Conservation (phyloP, 2,888 invertebrate species). For the Trileptium ribeirensis region DNA sequence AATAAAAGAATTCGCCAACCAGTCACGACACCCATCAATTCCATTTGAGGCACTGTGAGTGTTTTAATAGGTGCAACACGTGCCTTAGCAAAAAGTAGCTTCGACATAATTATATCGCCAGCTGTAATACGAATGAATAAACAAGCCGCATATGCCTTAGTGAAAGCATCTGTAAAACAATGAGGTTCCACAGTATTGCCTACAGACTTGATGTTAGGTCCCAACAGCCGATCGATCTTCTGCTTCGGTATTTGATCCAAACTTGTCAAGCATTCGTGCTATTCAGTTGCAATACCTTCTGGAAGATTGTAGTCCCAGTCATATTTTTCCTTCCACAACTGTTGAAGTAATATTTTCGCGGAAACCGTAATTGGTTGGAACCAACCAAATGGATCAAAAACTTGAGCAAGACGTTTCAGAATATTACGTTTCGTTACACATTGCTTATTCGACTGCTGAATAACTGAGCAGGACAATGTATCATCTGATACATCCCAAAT, state of each 20-base stretch:
- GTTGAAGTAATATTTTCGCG: slow-evolving; percentile 40
- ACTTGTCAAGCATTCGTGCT: not conserved
- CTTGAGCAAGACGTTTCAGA: slow-evolving; percentile 29
- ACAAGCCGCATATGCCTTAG: not conserved
- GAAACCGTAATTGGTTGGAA: slow-evolving; percentile 27
- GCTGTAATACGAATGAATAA: not conserved
- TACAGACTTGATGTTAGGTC: not conserved
- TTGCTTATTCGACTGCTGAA: too few species aligned
- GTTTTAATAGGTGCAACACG: not conserved
- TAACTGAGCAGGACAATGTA: too few species aligned
- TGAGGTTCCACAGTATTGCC: not conserved
- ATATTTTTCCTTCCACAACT: slow-evolving; percentile 36
- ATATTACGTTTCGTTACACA: slow-evolving; percentile 29
- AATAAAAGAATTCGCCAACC: not conserved
- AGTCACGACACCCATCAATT: not conserved
- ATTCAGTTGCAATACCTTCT: not conserved
- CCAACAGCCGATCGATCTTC: not conserved
- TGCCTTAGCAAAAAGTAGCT: not conserved
- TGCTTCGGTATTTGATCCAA: not conserved
- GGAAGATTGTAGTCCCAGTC: slow-evolving; percentile 40
- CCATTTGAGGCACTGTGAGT: not conserved
- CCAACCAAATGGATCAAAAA: slow-evolving; percentile 39
- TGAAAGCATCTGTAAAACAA: not conserved
- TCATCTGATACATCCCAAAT: too few species aligned
- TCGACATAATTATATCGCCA: too few species aligned